Percentiles rank a stretch among this genome's conserved stretches.
These are phyloP conservation scores for Thera obeliscata DNA, from an alignment of 2,888 invertebrate species.

Conservation along the genomic window DNA sequence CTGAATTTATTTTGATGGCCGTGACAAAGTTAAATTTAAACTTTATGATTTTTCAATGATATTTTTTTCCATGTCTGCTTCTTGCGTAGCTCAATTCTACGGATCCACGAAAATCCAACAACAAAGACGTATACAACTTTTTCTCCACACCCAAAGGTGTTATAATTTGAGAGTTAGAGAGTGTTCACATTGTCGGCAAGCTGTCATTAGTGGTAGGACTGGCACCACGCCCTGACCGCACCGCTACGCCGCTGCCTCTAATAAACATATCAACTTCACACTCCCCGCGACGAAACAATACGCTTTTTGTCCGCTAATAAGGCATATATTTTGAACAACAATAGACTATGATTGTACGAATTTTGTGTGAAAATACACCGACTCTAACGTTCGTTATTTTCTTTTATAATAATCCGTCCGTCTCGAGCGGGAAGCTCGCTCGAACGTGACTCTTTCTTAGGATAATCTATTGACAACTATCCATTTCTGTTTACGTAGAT, in stretches of 20 bases:
- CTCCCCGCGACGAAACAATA: slow-evolving; percentile 56
- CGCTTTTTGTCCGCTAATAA: slow-evolving; percentile 64
- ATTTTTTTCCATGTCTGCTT: background rate
- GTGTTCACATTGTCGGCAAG: slow-evolving; percentile 30
- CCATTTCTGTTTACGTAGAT: slow-evolving; percentile 75
- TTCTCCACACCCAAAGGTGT: slow-evolving; percentile 31
- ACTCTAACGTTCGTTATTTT: slow-evolving; percentile 21
- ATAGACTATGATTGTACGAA: slow-evolving; percentile 43
- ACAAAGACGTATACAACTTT: slow-evolving; percentile 20
- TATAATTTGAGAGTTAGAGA: slow-evolving; percentile 31
- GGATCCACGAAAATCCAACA: slow-evolving; percentile 9
- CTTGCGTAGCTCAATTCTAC: slow-evolving; percentile 8
- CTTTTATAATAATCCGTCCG: slow-evolving; percentile 16
- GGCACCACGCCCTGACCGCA: slow-evolving; percentile 15
- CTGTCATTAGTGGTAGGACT: slow-evolving; percentile 31
- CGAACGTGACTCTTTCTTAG: slow-evolving; percentile 35
- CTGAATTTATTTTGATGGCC: too few relatives aligned
- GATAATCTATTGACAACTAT: slow-evolving; percentile 51
- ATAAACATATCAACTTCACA: slow-evolving; percentile 68
- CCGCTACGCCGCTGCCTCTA: slow-evolving; percentile 43
- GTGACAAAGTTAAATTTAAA: too few relatives aligned
- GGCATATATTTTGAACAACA: slow-evolving; percentile 53
- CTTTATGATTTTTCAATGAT: background rate
- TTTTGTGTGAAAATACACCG: slow-evolving; percentile 42
- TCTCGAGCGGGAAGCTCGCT: slow-evolving; percentile 11